Base-by-base conservation (phyloP, 2,888 invertebrate genomes). In the Sisyra nigra region DNA sequence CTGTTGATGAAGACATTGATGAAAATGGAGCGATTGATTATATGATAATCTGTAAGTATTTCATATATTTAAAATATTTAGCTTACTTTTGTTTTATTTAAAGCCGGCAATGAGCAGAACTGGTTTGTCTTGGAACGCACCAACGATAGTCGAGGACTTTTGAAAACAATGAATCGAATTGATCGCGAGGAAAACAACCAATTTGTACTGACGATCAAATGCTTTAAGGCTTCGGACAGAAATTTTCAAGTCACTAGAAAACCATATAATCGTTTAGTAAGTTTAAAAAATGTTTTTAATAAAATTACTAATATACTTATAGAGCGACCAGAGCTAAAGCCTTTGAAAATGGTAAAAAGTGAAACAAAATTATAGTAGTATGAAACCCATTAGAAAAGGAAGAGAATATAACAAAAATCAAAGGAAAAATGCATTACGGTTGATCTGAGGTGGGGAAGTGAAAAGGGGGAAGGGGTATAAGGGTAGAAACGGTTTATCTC, bases 1-100 rank as follows among this genome's bases (percentile, higher is more conserved):
- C 84, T 0, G 60, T 79, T 14, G 86, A 87, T 53, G 76, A 78
- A 52, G 86, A 87, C 50, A 71, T 78, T 8, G 77, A 67, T 3
- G 79, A 79, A 8, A 85, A 85, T 57, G 82, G 81, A 0, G 73
- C 72, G 45, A 76, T 85, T 45, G 80, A 81, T 52, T 85, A 85
- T 51, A 63, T 69, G 0, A 80, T 86, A 11, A 76, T 72, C 42
- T 76, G 73, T 74, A 57, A 53, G 55, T 49, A 11, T 14, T 38
- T 36, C n/a, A 11, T 13, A 17, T 41, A 48, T 31, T 19, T 36
- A n/a, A 15, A 34, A 11, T 40, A 3, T 10, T 36, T 13, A 37
- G 7, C 24, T 45, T 7, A 32, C 19, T 33, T 17, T 41, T 41
- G 42, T 18, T 44, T 46, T 45, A 41, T 44, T 62, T 59, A 7